Evolutionary conservation across 2,797 vertebrate species (phyloP).

Genomic region (Nannoperca obscura): DNA sequence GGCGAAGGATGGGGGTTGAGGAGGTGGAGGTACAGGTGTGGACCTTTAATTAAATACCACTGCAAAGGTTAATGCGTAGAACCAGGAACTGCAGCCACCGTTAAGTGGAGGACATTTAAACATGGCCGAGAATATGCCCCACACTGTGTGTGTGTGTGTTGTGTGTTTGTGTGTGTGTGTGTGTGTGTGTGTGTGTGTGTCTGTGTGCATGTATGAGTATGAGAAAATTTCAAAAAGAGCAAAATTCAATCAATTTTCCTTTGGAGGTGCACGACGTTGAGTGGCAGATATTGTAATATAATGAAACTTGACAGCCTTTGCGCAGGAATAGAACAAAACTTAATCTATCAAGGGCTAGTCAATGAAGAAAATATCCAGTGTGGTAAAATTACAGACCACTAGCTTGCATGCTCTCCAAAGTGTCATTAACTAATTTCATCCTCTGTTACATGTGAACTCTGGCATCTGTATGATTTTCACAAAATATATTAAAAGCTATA

Average conservation of each 20-base stretch:
- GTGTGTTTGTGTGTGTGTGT: constrained; percentile 17
- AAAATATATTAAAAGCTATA: constrained; percentile 60
- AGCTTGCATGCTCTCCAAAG: neutral
- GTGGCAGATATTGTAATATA: constrained; percentile 29
- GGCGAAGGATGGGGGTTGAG: constrained; percentile 47
- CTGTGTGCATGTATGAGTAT: neutral
- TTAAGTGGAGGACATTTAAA: constrained; percentile 76
- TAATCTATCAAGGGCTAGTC: neutral
- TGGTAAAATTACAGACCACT: constrained; percentile 17
- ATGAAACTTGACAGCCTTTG: constrained; percentile 38
- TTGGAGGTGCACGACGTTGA: constrained; percentile 30
- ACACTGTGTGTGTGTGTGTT: constrained; percentile 42
- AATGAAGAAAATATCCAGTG: constrained; percentile 13
- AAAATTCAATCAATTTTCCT: constrained; percentile 48
- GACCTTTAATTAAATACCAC: constrained; percentile 90
- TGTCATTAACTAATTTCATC: constrained; percentile 46
- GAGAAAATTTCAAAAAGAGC: constrained; percentile 30
- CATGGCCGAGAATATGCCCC: constrained; percentile 58
- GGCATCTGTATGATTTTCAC: constrained; percentile 55
- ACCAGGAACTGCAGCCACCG: constrained; percentile 71
- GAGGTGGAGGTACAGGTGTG: constrained; percentile 80
- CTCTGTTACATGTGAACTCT: constrained; percentile 55
- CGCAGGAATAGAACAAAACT: constrained; percentile 40
- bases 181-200: constrained; percentile 5
- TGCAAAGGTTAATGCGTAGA: constrained; percentile 86